Conservation (phyloP, 2,888 invertebrate genomes). For the Pseudeuparius sepicola region DNA sequence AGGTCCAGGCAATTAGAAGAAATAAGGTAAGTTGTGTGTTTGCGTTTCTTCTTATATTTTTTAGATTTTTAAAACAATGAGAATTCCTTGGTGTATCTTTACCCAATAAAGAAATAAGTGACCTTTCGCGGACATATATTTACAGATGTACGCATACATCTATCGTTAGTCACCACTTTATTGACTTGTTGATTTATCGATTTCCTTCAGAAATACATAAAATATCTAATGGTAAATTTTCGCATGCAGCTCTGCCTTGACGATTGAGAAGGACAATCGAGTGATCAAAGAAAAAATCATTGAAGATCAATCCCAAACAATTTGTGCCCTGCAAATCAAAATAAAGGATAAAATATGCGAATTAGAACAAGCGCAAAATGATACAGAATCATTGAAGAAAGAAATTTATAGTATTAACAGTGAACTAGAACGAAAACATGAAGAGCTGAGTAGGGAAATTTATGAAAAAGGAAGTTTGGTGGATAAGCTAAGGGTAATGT, state of each 20-base stretch:
- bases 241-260: no score
- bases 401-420: slow-evolving; percentile 23
- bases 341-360: slow-evolving; percentile 24
- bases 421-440: slow-evolving; percentile 21
- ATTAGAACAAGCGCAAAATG: slow-evolving; percentile 20
- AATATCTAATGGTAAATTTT: no score
- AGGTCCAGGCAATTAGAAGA: slow-evolving; percentile 22
- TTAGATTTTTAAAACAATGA: slow-evolving; percentile 3
- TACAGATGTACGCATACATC: no score
- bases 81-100: no score
- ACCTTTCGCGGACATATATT: no score
- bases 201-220: no score
- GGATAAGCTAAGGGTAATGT: slow-evolving; percentile 24
- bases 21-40: slow-evolving; percentile 22
- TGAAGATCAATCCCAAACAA: slow-evolving; percentile 26
- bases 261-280: no score
- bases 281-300: slow-evolving; percentile 30
- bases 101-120: no score
- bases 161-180: no score
- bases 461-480: slow-evolving; percentile 23
- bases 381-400: slow-evolving; percentile 20
- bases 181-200: no score
- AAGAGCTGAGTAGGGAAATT: slow-evolving; percentile 23
- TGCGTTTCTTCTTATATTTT: no score
- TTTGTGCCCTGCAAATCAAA: slow-evolving; percentile 21